Conservation (phyloP, 2,888 invertebrate genomes). For the Petrolisthes cinctipes region DNA sequence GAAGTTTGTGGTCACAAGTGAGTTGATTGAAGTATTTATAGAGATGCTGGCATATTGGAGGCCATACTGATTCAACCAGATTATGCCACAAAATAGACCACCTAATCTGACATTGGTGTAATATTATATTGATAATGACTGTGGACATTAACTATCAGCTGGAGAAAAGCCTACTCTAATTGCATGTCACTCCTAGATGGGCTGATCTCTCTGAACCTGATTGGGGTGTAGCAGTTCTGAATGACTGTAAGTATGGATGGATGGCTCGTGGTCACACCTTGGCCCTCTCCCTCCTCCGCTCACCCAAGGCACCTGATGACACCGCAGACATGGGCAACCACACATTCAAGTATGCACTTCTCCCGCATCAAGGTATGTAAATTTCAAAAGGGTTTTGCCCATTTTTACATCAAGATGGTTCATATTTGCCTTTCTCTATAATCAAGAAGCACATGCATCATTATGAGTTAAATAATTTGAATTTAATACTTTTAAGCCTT, state of each 20-base stretch:
- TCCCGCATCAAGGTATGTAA: conserved; percentile 70
- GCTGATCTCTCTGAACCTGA: conserved; percentile 72
- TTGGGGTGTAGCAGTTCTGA: conserved; percentile 72
- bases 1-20: conserved; percentile 73
- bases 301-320: conserved; percentile 72
- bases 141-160: too few relatives aligned
- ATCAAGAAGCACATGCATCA: neutral
- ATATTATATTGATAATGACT: too few relatives aligned
- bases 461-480: neutral
- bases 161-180: too few relatives aligned
- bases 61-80: neutral
- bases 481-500: neutral
- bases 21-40: conserved; percentile 25
- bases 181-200: conserved; percentile 68
- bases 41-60: neutral
- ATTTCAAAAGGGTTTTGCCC: neutral
- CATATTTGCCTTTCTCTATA: neutral
- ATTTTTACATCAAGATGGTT: neutral
- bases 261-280: conserved; percentile 70
- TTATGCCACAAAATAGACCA: too few relatives aligned
- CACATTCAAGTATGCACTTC: conserved; percentile 71
- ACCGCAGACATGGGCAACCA: conserved; percentile 72
- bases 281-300: conserved; percentile 71
- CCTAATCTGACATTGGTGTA: neutral
- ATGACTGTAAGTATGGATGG: conserved; percentile 73